These are phyloP conservation scores for Seira musarum DNA, from an alignment of 2,888 invertebrate genomes.

Conservation along the genomic window DNA sequence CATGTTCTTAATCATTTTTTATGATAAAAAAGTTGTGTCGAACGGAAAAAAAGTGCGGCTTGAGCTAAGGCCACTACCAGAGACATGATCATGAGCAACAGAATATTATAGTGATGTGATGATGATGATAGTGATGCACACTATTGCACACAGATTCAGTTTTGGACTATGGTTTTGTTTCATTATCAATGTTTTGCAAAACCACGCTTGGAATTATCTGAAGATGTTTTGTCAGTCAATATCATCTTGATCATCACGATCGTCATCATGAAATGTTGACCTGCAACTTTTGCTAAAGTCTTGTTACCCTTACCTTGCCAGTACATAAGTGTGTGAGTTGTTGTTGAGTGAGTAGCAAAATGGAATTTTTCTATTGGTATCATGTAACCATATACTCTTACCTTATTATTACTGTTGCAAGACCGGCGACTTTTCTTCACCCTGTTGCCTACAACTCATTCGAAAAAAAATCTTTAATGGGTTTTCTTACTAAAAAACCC, in stretches of 20 bases:
- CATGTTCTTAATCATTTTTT: slow-evolving; percentile 59
- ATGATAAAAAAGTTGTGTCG: slow-evolving; percentile 51
- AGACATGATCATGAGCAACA: background rate
- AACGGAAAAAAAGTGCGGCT: slow-evolving; percentile 32
- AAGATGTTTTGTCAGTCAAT: background rate
- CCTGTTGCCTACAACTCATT: background rate
- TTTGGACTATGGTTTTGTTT: slow-evolving; percentile 33
- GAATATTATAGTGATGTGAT: background rate
- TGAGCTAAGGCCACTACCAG: slow-evolving; percentile 38
- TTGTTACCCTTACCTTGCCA: background rate
- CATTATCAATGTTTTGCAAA: slow-evolving; percentile 28
- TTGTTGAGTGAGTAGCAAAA: background rate
- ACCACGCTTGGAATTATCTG: slow-evolving; percentile 37
- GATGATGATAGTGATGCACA: too few species aligned
- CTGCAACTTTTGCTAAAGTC: slow-evolving; percentile 14
- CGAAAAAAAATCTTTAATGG: background rate
- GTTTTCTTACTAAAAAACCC: background rate
- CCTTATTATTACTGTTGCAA: background rate
- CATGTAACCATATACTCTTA: background rate
- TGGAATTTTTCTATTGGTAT: background rate
- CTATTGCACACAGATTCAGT: too few species aligned
- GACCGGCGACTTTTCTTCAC: slow-evolving; percentile 30
- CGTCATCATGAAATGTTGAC: slow-evolving; percentile 25
- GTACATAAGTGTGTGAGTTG: too few species aligned
- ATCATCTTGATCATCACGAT: slow-evolving; percentile 18